Percentiles rank a stretch among this genome's conserved stretches.
Evolutionary conservation across 2,113 vertebrate genomes (phyloP).

Genomic region (Odontophorus gujanensis): DNA sequence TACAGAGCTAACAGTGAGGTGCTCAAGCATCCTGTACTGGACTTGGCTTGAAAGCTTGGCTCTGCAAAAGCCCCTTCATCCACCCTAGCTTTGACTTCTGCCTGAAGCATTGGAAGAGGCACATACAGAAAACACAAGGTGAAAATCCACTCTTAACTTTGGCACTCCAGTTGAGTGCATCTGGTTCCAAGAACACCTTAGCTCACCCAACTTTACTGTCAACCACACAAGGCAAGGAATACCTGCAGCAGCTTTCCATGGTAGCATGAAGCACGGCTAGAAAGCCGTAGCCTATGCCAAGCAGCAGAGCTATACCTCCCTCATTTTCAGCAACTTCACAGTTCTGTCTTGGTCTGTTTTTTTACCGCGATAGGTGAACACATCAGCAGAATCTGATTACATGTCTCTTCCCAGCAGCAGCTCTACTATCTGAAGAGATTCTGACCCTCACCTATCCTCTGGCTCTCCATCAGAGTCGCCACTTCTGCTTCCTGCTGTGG

Average conservation of each 20-base stretch:
- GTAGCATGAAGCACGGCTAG: background rate
- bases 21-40: rapidly evolving
- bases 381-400: rapidly evolving
- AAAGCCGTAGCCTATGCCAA: background rate
- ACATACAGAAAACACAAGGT: background rate
- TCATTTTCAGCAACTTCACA: background rate
- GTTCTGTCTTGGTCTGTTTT: background rate
- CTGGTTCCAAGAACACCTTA: background rate
- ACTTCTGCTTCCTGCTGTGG: background rate
- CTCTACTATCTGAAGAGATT: background rate
- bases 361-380: background rate
- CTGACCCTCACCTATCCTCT: background rate
- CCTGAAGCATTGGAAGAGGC: background rate
- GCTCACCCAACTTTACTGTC: background rate
- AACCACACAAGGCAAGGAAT: background rate
- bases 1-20: background rate
- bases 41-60: background rate
- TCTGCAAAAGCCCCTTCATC: background rate
- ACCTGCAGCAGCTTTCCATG: background rate
- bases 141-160: background rate
- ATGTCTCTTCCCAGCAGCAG: background rate
- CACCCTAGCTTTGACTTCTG: background rate
- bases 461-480: rapidly evolving
- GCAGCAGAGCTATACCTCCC: background rate
- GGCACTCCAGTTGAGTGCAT: background rate